Percentiles rank a stretch among this genome's conserved stretches.
Conservation (phyloP, 2,113 vertebrate genomes). For the Catharus minimus region DNA sequence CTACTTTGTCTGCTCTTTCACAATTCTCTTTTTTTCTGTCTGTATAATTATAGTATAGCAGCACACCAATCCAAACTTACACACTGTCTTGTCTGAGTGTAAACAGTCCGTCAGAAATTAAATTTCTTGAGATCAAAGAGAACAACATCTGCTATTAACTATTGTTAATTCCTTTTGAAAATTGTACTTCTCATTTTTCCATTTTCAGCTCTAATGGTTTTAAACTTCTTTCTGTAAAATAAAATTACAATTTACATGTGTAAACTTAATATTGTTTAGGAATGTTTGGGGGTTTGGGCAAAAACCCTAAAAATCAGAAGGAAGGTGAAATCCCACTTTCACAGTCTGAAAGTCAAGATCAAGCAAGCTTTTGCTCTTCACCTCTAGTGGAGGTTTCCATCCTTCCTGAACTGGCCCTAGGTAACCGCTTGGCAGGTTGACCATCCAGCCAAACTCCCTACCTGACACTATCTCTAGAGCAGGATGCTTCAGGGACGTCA, state of each 20-base stretch:
- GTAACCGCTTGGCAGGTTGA: rapidly evolving
- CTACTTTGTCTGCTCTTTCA: background rate
- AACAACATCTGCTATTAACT: constrained; percentile 34
- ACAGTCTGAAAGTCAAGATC: background rate
- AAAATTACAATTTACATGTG: background rate
- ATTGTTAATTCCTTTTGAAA: constrained; percentile 24
- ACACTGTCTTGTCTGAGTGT: background rate
- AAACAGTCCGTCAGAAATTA: constrained; percentile 19
- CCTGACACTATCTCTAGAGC: rapidly evolving
- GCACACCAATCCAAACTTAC: background rate
- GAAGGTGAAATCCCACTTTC: background rate
- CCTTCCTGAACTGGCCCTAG: background rate
- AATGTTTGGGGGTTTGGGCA: background rate
- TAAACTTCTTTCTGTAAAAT: background rate
- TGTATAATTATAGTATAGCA: background rate
- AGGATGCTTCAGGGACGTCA: background rate
- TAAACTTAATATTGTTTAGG: background rate
- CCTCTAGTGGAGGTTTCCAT: rapidly evolving
- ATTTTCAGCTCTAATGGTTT: background rate
- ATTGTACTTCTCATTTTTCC: background rate
- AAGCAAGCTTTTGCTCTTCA: background rate
- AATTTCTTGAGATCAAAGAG: background rate
- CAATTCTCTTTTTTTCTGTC: background rate
- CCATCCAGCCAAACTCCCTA: background rate
- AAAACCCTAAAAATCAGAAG: background rate